These are phyloP conservation scores for Drosophila anomalipes DNA, from an alignment of 2,888 invertebrate genomes.

Conservation along the genomic window DNA sequence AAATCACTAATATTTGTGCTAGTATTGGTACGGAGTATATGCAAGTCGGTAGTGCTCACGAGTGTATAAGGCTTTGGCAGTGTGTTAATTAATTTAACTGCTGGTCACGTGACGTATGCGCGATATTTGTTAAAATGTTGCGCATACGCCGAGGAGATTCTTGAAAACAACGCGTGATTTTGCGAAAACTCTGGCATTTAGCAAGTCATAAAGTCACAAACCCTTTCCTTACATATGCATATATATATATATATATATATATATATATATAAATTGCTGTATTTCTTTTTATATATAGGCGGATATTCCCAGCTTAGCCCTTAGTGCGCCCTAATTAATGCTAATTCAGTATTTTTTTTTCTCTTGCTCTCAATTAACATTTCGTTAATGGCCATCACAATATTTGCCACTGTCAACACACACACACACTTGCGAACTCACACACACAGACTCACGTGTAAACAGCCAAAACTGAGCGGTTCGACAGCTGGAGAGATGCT, in stretches of 20 bases:
- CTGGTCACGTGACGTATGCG: constrained; percentile 71
- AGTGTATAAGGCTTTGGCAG: not conserved
- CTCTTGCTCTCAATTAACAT: constrained; percentile 48
- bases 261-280: no score
- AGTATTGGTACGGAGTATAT: constrained; percentile 1
- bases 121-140: constrained; percentile 46
- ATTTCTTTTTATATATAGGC: not conserved
- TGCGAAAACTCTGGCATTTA: constrained; percentile 46
- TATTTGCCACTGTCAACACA: constrained; percentile 40
- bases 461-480: constrained; percentile 7
- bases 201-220: constrained; percentile 43
- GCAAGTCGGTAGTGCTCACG: constrained; percentile 4
- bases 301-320: constrained; percentile 21
- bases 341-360: constrained; percentile 50
- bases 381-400: constrained; percentile 56
- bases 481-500: constrained; percentile 43
- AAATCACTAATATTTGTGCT: not conserved
- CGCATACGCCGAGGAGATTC: constrained; percentile 56
- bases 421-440: constrained; percentile 4
- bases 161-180: constrained; percentile 14
- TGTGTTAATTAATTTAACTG: constrained; percentile 61
- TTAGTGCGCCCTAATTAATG: constrained; percentile 53
- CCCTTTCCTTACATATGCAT: constrained; percentile 2
- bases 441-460: not conserved
- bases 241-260: no score